Percentiles rank a stretch among this genome's conserved stretches.
These are phyloP conservation scores for Dryobotodes eremita DNA, from an alignment of 2,888 invertebrate genomes.

Conservation along the genomic window DNA sequence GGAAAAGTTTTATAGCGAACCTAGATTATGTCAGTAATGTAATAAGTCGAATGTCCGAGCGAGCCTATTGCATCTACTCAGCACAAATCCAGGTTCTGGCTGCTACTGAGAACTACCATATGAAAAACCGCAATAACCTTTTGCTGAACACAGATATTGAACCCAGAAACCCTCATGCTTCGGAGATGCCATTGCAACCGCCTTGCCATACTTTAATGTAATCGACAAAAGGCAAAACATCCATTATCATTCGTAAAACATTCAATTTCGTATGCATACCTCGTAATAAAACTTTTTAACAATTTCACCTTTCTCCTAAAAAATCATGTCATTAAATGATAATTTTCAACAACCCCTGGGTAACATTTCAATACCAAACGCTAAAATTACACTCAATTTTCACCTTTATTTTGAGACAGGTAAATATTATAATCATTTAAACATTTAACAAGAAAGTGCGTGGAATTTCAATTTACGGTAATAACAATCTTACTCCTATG, in stretches of 20 bases:
- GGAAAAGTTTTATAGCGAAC: too few relatives aligned
- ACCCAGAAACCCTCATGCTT: too few relatives aligned
- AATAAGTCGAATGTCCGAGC: too few relatives aligned
- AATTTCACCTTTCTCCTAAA: constrained; percentile 26
- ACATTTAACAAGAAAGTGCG: constrained; percentile 61
- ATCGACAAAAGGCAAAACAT: neutral
- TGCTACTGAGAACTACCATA: neutral
- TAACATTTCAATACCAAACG: constrained; percentile 74
- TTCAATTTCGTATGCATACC: constrained; percentile 5
- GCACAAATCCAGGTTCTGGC: neutral
- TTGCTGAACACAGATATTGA: too few relatives aligned
- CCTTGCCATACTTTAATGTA: too few relatives aligned
- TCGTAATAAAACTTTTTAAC: constrained; percentile 21
- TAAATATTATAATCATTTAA: constrained; percentile 65
- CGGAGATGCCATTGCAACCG: too few relatives aligned
- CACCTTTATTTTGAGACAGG: constrained; percentile 46
- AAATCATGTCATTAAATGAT: constrained; percentile 71
- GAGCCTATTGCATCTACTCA: neutral
- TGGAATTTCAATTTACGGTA: constrained; percentile 3
- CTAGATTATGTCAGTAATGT: too few relatives aligned
- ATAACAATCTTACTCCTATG: neutral
- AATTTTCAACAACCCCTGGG: constrained; percentile 79
- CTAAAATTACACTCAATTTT: constrained; percentile 39
- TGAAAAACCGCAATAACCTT: neutral
- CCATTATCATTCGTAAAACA: constrained; percentile 4